Conservation (phyloP, 2,113 vertebrate species). For the Grallaria varia region DNA sequence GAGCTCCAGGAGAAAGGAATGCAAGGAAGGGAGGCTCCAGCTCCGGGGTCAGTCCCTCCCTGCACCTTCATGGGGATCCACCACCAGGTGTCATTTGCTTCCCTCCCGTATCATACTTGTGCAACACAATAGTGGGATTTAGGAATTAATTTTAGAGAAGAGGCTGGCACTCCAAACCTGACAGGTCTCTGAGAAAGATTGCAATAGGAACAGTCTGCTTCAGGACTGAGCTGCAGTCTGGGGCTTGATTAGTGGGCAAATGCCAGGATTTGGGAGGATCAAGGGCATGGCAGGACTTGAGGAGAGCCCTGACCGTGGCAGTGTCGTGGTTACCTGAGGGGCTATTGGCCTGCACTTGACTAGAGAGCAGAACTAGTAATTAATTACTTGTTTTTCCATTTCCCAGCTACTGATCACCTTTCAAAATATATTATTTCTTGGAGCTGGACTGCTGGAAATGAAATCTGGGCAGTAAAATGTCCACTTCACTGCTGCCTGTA, state of each 20-base stretch:
- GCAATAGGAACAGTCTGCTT: neutral
- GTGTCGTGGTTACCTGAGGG: neutral
- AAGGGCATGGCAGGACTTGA: neutral
- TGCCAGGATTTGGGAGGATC: neutral
- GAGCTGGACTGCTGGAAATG: neutral
- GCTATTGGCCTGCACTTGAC: neutral
- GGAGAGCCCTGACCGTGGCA: neutral
- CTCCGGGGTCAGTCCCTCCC: neutral
- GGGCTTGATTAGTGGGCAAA: neutral
- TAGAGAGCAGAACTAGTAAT: neutral
- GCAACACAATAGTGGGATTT: accelerated
- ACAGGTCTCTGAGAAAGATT: neutral
- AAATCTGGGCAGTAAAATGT: neutral
- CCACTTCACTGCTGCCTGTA: neutral
- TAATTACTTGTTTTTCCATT: neutral
- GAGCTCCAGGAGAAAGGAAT: neutral
- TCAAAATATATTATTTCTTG: neutral
- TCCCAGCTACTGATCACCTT: neutral
- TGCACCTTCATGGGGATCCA: accelerated
- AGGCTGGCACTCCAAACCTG: neutral
- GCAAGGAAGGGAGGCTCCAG: neutral
- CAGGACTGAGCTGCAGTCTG: neutral
- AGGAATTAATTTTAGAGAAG: neutral
- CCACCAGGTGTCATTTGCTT: neutral
- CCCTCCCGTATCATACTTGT: accelerated